These are phyloP conservation scores for Achlya flavicornis DNA, from an alignment of 2,888 invertebrate genomes.

Conservation along the genomic window DNA sequence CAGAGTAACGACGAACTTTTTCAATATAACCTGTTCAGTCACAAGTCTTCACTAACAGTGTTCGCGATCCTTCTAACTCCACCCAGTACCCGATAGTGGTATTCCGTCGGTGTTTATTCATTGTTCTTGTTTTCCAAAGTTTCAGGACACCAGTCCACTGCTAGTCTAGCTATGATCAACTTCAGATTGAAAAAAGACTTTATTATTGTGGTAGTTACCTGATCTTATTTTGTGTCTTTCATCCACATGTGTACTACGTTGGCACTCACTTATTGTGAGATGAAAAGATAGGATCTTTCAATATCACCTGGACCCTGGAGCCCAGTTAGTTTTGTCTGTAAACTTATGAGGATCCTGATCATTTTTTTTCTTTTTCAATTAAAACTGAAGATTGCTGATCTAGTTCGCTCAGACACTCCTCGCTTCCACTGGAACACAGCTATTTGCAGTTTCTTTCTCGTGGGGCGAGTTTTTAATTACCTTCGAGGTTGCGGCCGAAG, in stretches of 20 bases:
- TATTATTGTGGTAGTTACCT: not conserved
- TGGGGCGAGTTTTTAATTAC: conserved; percentile 65
- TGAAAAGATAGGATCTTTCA: no score
- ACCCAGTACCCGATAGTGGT: conserved; percentile 17
- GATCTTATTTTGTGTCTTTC: not conserved
- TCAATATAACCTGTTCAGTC: conserved; percentile 40
- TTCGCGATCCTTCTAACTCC: conserved; percentile 41
- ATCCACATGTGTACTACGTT: no score
- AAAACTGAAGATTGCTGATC: no score
- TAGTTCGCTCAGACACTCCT: not conserved
- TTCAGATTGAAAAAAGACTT: not conserved
- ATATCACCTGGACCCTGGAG: no score
- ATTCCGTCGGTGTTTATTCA: conserved; percentile 13
- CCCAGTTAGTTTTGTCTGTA: not conserved
- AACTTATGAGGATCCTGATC: not conserved
- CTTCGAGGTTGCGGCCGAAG: conserved; percentile 50
- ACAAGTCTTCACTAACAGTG: conserved; percentile 29
- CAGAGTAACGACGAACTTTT: conserved; percentile 29
- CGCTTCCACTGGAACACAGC: not conserved
- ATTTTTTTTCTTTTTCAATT: not conserved
- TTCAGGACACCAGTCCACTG: conserved; percentile 4
- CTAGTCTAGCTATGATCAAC: not conserved
- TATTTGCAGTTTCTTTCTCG: conserved; percentile 27
- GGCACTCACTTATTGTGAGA: no score
- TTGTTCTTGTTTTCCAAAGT: conserved; percentile 7